Base-by-base conservation (phyloP, 2,113 vertebrate species). In the Dromiciops gliroides region DNA sequence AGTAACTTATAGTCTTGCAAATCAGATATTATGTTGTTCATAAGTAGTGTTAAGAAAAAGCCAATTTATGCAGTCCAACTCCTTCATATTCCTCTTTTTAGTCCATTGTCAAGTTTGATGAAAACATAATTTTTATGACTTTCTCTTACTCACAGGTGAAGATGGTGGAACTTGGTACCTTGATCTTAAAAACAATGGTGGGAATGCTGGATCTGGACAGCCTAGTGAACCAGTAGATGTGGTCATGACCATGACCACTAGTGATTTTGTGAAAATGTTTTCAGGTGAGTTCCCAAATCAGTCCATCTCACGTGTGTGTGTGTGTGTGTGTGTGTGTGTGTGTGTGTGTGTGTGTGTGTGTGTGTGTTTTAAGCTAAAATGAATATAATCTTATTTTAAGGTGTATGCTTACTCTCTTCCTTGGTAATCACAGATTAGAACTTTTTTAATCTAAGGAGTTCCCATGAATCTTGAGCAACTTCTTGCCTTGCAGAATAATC, bases 201-300 rank as follows among this genome's bases (percentile, higher is more conserved):
- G 99, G 31, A 97, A 96, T 0, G 97, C 98, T 0, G 99, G 99
- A 16, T 96, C 90, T 0, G 99, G 99, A 31, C 98, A 99, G 47
- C 99, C 99, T 0, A 96, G 99, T 0, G 50, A 93, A 44, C 95
- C 97, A 50, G 99, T 99, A 0, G 99, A 99, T 2, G 99, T 99
- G 4, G 96, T 99, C 49, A 99, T 99, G 99, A 99, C 96, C 91
- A 98, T 99, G 99, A 99, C 99, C 60, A 99, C 99, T 3, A 97
- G 83, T 0, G 99, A 99, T 98, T 99, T 99, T 97, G 98, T 98
- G 96, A 99, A 99, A 96, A 99, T 99, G 99, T 99, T 99, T 96
- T 97, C 99, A 98, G 99, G 99, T 99, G 56, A 97, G 98, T 97
- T 95, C 47, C 91, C 14, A 28, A 25, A 16, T 92, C 53, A 51